Base-by-base conservation (phyloP, 64 coral and sea anemone genomes). In the Montipora sp. region DNA sequence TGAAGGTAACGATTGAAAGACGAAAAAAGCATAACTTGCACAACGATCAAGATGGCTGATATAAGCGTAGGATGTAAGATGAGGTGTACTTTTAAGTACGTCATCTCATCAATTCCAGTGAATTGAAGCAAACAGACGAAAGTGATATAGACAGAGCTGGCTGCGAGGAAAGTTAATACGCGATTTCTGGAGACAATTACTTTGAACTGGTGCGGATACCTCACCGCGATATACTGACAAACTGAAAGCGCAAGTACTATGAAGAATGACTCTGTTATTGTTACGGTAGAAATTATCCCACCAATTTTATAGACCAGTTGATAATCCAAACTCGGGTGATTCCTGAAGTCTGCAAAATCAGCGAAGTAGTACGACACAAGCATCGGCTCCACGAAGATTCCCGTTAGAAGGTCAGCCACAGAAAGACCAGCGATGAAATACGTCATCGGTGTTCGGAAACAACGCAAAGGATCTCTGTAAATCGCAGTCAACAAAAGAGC, bases 191-290 rank as follows among this genome's bases (percentile, higher is more conserved):
- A 92, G 3, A 98, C 80, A 16, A 94, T 83, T 24, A 53, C 36
- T 51, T 98, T 94, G 73, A 94, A 98, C 59, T 89, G 87, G 70
- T 98, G 95, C 8, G 95, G 95, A 21, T 90, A 94, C 7, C 89
- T 92, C 5, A 98, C 75, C 13, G 95, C 95, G 12, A 94, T 77
- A 45, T 92, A 94, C 69, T 98, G 95, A 4, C 92, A 98, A 60
- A 93, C 78, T 0, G 95, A 92, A 11, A 98, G 70, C 18, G 89
- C 92, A 1, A 98, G 71, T 3, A 94, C 77, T 1, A 98, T 86
- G 47, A 98, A 46, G 63, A 94, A 98, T 1, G 95, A 98, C 0
- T 89, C 63, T 55, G 88, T 98, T 11, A 98, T 98, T 15, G 95
- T 92, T 12, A 98, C 83, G 73, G 95, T 98, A 4, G 95, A 98